A percentile compares a stretch with the other conserved stretches of the same genome.
phyloP scores from a whole-genome alignment of 2,888 invertebrate genomes.

The Hyppa rectilinea region DNA sequence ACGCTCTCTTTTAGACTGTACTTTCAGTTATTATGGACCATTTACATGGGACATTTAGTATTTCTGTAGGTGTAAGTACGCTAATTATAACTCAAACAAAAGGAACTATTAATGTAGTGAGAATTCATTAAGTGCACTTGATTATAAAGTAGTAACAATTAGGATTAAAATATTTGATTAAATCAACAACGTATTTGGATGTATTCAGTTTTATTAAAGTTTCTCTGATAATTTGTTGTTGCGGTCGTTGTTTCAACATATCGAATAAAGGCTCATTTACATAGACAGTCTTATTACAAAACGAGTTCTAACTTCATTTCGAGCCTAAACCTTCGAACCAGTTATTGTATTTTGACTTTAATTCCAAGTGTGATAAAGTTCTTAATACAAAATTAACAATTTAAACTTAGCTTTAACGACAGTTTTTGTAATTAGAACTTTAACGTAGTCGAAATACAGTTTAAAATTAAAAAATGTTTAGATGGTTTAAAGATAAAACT shows the following conservation, averaged over 20 bases:
- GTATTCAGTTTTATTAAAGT: slow-evolving; percentile 72
- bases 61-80: slow-evolving; percentile 70
- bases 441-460: too few species aligned
- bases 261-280: slow-evolving; percentile 32
- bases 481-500: too few species aligned
- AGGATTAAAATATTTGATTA: slow-evolving; percentile 72
- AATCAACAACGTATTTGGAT: slow-evolving; percentile 74
- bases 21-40: slow-evolving; percentile 57
- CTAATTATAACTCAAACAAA: slow-evolving; percentile 74
- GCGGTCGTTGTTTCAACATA: slow-evolving; percentile 32
- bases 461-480: too few species aligned
- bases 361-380: too few species aligned
- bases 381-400: too few species aligned
- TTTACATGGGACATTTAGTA: slow-evolving; percentile 67
- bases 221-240: slow-evolving; percentile 35
- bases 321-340: too few species aligned
- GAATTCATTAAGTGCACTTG: slow-evolving; percentile 89
- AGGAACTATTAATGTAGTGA: slow-evolving; percentile 82
- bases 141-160: slow-evolving; percentile 77
- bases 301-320: too few species aligned
- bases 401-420: too few species aligned
- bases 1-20: slow-evolving; percentile 39
- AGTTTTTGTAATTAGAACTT: too few species aligned
- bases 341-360: too few species aligned
- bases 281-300: too few species aligned